A percentile compares a stretch with the other conserved stretches of the same genome.
Conservation (phyloP, 2,113 vertebrate genomes). For the Lagopus muta region DNA sequence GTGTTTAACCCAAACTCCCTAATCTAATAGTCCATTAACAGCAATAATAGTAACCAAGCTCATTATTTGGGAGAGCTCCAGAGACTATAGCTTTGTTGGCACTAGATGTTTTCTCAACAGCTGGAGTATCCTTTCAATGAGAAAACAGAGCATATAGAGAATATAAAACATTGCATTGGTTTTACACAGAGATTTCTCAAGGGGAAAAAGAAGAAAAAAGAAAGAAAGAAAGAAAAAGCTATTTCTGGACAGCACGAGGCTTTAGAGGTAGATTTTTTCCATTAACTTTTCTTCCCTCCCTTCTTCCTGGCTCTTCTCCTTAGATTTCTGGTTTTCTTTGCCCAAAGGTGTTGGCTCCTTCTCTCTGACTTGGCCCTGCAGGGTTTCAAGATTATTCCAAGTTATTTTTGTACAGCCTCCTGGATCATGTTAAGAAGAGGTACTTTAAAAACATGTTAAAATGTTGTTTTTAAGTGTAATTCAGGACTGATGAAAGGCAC, state of each 20-base stretch:
- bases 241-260: background rate
- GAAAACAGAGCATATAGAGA: background rate
- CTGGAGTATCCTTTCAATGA: background rate
- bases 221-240: background rate
- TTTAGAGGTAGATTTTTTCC: slow-evolving; percentile 48
- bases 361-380: background rate
- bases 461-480: slow-evolving; percentile 11
- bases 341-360: slow-evolving; percentile 47
- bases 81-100: background rate
- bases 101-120: background rate
- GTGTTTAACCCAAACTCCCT: background rate
- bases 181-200: background rate
- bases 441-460: slow-evolving; percentile 43
- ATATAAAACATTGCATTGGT: background rate
- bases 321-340: slow-evolving; percentile 38
- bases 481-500: background rate
- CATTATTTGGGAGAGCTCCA: background rate
- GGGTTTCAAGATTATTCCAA: slow-evolving; percentile 30
- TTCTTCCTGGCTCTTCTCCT: slow-evolving; percentile 31
- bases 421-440: slow-evolving; percentile 40
- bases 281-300: slow-evolving; percentile 4
- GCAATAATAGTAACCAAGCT: background rate
- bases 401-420: slow-evolving; percentile 39
- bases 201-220: background rate
- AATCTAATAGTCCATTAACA: background rate